A percentile compares a stretch with the other conserved stretches of the same genome.
Conservation (phyloP, 2,888 invertebrate species). For the Dynastes grantii region DNA sequence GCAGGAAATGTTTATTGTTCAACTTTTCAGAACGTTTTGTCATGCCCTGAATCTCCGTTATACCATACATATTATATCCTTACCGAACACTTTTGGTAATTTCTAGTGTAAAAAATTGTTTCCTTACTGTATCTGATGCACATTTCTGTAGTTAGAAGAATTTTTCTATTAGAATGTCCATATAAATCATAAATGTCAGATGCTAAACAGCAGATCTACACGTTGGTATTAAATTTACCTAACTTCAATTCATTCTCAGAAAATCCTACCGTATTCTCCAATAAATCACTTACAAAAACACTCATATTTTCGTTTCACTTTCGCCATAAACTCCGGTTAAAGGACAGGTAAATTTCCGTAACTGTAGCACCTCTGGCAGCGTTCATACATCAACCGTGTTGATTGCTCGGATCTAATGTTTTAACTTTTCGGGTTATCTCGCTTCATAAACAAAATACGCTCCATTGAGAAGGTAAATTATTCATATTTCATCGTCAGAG, state of each 20-base stretch:
- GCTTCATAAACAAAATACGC: conserved; percentile 48
- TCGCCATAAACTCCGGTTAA: conserved; percentile 24
- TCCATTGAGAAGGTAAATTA: conserved; percentile 49
- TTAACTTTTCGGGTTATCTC: conserved; percentile 49
- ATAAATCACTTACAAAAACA: conserved; percentile 31
- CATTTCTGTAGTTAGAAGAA: no score
- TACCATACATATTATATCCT: no score
- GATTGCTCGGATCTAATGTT: conserved; percentile 48
- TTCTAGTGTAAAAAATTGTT: no score
- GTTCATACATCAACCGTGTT: conserved; percentile 35
- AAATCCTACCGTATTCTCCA: background rate
- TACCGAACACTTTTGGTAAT: no score
- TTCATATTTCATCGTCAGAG: conserved; percentile 43
- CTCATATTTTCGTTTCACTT: conserved; percentile 17
- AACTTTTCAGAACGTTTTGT: no score
- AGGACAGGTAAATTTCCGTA: conserved; percentile 47
- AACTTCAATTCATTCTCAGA: conserved; percentile 3
- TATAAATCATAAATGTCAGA: background rate
- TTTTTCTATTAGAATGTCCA: background rate
- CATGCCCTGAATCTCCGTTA: no score
- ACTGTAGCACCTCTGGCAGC: background rate
- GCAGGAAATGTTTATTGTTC: no score
- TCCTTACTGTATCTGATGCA: no score
- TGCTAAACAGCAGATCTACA: background rate
- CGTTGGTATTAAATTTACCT: no score